Evolutionary conservation across 1,140 invertebrate genomes (phyloP).

Genomic region (Drosophila persimilis): DNA sequence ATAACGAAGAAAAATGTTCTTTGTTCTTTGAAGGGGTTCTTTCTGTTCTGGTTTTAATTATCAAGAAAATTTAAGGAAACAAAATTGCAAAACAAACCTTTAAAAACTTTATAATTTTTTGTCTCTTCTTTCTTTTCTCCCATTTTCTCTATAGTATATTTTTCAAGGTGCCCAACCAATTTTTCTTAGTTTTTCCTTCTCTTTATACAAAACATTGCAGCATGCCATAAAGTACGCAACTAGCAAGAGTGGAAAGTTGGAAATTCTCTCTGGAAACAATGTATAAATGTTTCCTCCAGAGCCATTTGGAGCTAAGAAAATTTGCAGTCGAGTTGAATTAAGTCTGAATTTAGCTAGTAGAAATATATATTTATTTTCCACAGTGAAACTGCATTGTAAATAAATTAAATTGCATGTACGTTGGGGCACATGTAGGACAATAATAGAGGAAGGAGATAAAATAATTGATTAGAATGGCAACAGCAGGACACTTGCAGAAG

Average conservation of each 20-base stretch:
- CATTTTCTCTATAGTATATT: no score
- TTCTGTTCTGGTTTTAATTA: no score
- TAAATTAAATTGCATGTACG: not conserved
- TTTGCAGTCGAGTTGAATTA: not conserved
- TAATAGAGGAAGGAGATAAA: not conserved
- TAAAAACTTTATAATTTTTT: constrained; percentile 13
- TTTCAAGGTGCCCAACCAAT: constrained; percentile 6
- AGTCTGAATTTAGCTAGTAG: no score
- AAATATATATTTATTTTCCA: constrained; percentile 18
- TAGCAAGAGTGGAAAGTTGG: constrained; percentile 23
- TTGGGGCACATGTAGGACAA: constrained; percentile 4
- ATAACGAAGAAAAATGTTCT: constrained; percentile 9
- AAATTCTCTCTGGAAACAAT: not conserved
- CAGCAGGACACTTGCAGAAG: no score
- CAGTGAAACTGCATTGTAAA: no score
- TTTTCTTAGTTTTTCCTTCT: not conserved
- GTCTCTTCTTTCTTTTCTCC: constrained; percentile 8
- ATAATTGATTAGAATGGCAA: constrained; percentile 1
- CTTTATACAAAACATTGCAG: constrained; percentile 26
- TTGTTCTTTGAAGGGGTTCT: constrained; percentile 1
- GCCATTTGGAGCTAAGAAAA: no score
- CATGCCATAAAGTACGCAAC: constrained; percentile 35
- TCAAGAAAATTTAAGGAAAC: constrained; percentile 17
- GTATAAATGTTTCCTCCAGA: no score
- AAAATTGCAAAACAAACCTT: not conserved